Base-by-base conservation (phyloP, 2,113 vertebrate species). In the Muntiacus muntjak region DNA sequence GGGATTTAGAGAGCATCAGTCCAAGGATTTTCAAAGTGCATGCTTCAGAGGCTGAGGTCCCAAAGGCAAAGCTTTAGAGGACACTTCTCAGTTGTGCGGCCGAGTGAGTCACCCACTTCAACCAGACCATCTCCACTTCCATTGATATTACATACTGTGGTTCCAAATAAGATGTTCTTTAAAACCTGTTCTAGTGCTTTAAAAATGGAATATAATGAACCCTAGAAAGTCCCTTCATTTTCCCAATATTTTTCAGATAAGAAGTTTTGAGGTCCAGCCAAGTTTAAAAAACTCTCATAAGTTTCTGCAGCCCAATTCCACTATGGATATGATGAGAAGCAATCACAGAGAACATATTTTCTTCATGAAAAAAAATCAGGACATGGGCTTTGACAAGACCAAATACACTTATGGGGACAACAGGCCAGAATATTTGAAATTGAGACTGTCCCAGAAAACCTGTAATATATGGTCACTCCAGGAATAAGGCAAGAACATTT, bases 401-500 rank as follows among this genome's bases (percentile, higher is more conserved):
- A 88, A 87, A 76, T 60, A 90, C 26, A 85, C 43, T 81, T 94
- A 92, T 0, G 64, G 74, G 94, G 62, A 96, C 78, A 85, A 67
- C 14, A 71, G 58, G 47, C 71, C 52, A 94, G 84, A 94, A 88
- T 96, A 95, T 92, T 88, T 96, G 95, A 95, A 95, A 95, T 57
- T 26, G 64, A 96, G 52, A 82, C 71, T 88, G 55, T 96, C 54
- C n/a, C 62, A 93, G 74, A 94, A 94, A 97, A 85, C 62, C 52
- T 9, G 16, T 95, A 92, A 94, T 96, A 92, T 95, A 97, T 14
- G 50, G 87, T 58, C 94, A 95, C 57, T 94, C 21, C 55, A 87
- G 62, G 71, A 96, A 97, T 64, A 88, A 89, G 28, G 84, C 40
- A 57, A 71, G 58, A 92, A 76, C 33, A 96, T 92, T 96, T 93